Evolutionary conservation across 2,113 vertebrate genomes (phyloP).

Genomic region (Nerophis lumbriciformis): DNA sequence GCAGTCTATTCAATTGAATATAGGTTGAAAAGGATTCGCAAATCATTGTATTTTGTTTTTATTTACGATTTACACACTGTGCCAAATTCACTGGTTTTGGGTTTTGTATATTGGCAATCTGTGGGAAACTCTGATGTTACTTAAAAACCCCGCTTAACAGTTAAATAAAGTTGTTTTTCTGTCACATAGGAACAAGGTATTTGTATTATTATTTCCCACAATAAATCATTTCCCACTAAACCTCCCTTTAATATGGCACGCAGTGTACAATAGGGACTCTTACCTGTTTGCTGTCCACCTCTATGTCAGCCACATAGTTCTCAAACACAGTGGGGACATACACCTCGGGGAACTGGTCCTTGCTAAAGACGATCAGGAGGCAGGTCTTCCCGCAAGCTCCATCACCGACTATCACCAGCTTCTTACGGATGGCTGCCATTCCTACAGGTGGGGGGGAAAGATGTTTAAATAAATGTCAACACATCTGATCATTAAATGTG

Average conservation of each 20-base stretch:
- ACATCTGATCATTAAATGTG: not conserved
- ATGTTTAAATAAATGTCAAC: not conserved
- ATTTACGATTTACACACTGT: no score
- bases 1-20: no score
- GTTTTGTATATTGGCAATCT: no score
- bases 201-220: not conserved
- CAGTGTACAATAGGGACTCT: slow-evolving; percentile 17
- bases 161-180: no score
- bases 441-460: slow-evolving; percentile 59
- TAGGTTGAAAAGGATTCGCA: no score
- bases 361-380: slow-evolving; percentile 98
- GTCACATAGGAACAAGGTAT: no score
- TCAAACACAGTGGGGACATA: slow-evolving; percentile 98
- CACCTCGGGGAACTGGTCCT: slow-evolving; percentile 98
- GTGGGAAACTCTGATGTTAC: no score
- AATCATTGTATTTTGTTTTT: no score
- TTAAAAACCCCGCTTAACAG: no score
- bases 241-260: not conserved
- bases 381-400: slow-evolving; percentile 98
- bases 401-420: slow-evolving; percentile 98
- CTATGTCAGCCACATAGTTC: slow-evolving; percentile 98
- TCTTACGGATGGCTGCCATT: slow-evolving; percentile 99
- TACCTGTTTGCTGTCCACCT: slow-evolving; percentile 97
- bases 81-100: no score
- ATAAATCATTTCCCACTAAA: not conserved